phyloP scores from a whole-genome alignment of 1,140 invertebrate species.

The Halictus rubicundus region DNA sequence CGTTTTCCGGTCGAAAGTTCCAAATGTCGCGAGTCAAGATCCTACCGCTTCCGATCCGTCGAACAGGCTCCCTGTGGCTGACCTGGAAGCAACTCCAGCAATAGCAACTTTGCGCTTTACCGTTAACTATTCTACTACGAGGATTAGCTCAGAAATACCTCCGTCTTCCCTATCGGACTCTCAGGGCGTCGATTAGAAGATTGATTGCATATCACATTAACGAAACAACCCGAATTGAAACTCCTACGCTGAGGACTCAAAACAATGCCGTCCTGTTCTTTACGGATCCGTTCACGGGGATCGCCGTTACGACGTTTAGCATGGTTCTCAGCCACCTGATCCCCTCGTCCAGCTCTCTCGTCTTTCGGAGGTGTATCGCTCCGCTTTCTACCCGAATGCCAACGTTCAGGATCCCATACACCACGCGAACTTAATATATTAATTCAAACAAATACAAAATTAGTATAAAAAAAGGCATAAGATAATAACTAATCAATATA shows the following conservation, averaged over 20 bases:
- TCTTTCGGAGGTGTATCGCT: slow-evolving; percentile 83
- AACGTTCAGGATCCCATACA: slow-evolving; percentile 84
- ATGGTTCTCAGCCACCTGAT: slow-evolving; percentile 65
- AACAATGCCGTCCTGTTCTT: slow-evolving; percentile 91
- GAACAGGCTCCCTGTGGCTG: slow-evolving; percentile 79
- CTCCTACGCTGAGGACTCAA: slow-evolving; percentile 90
- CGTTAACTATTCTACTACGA: background rate
- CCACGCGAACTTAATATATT: slow-evolving; percentile 78
- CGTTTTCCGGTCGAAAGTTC: slow-evolving; percentile 80
- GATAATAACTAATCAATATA: slow-evolving; percentile 1
- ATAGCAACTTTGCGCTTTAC: background rate
- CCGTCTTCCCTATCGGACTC: slow-evolving; percentile 80
- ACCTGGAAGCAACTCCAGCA: slow-evolving; percentile 60
- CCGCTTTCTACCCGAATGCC: slow-evolving; percentile 82
- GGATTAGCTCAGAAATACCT: slow-evolving; percentile 56
- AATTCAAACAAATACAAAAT: slow-evolving; percentile 25
- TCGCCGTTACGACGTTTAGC: slow-evolving; percentile 84
- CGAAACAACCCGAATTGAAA: slow-evolving; percentile 91
- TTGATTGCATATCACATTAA: slow-evolving; percentile 77
- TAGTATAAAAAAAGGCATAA: background rate
- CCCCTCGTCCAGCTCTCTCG: slow-evolving; percentile 78
- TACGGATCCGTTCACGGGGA: slow-evolving; percentile 89
- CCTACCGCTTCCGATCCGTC: slow-evolving; percentile 89
- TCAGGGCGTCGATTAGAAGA: slow-evolving; percentile 79
- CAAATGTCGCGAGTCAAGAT: slow-evolving; percentile 86